Evolutionary conservation across 2,888 invertebrate genomes (phyloP).

Genomic region (Drosophila putrida): DNA sequence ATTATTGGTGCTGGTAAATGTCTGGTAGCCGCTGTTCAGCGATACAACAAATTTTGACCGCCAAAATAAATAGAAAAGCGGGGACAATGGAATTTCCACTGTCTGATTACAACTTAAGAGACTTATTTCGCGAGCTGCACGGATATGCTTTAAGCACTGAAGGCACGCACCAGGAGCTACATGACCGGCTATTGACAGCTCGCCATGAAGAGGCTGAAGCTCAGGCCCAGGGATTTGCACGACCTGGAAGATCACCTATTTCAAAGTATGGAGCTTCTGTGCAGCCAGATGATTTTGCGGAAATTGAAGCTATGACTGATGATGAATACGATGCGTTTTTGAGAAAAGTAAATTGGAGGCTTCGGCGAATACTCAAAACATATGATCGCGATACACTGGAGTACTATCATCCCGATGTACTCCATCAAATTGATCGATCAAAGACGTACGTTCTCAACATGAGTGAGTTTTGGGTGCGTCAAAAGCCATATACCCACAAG

Average conservation of each 20-base stretch:
- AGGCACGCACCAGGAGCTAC: slow-evolving; percentile 33
- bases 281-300: slow-evolving; percentile 48
- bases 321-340: slow-evolving; percentile 33
- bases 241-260: slow-evolving; percentile 43
- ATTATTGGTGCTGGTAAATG: too few relatives aligned
- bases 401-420: slow-evolving; percentile 50
- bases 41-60: slow-evolving; percentile 6
- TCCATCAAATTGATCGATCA: slow-evolving; percentile 42
- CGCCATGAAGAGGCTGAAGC: slow-evolving; percentile 48
- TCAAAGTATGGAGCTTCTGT: slow-evolving; percentile 37
- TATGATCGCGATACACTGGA: slow-evolving; percentile 22
- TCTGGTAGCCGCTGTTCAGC: slow-evolving; percentile 3
- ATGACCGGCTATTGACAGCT: slow-evolving; percentile 30
- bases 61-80: neutral
- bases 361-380: slow-evolving; percentile 34
- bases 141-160: slow-evolving; percentile 34
- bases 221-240: slow-evolving; percentile 44
- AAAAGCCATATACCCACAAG: slow-evolving; percentile 49
- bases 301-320: slow-evolving; percentile 39
- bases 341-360: slow-evolving; percentile 37
- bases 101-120: slow-evolving; percentile 40
- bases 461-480: slow-evolving; percentile 49
- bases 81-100: slow-evolving; percentile 44
- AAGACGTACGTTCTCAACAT: slow-evolving; percentile 43
- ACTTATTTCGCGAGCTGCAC: slow-evolving; percentile 39